phyloP scores from a whole-genome alignment of 2,888 invertebrate species.

The Spilosoma lubricipeda region DNA sequence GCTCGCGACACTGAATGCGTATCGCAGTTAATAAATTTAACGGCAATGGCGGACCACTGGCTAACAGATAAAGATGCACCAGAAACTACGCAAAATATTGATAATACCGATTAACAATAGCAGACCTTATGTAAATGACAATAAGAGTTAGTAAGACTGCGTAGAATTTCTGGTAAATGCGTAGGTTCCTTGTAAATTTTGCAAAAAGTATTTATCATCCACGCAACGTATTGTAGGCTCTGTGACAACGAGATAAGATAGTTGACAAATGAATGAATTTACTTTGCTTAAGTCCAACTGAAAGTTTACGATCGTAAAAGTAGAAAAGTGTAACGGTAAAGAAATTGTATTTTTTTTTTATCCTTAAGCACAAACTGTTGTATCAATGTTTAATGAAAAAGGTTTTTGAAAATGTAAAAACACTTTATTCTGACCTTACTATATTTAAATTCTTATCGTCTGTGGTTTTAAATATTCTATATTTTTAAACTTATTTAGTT shows the following conservation, averaged over 20 bases:
- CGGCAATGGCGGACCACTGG: conserved; percentile 76
- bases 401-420: conserved; percentile 10
- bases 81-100: conserved; percentile 59
- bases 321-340: conserved; percentile 39
- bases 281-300: conserved; percentile 49
- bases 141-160: conserved; percentile 34
- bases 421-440: background rate
- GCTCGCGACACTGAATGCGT: conserved; percentile 83
- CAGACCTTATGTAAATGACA: conserved; percentile 38
- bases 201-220: conserved; percentile 58
- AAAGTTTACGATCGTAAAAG: conserved; percentile 57
- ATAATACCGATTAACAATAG: conserved; percentile 31
- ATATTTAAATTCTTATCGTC: background rate
- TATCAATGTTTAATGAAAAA: conserved; percentile 33
- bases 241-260: conserved; percentile 65
- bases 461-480: background rate
- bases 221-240: conserved; percentile 65
- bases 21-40: conserved; percentile 86
- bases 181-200: conserved; percentile 58
- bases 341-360: conserved; percentile 44
- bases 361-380: conserved; percentile 33
- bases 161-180: conserved; percentile 44
- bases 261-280: conserved; percentile 55
- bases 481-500: background rate
- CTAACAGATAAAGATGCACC: conserved; percentile 81